Evolutionary conservation across 1,140 invertebrate genomes (phyloP).

Genomic region (Magallana gigas): DNA sequence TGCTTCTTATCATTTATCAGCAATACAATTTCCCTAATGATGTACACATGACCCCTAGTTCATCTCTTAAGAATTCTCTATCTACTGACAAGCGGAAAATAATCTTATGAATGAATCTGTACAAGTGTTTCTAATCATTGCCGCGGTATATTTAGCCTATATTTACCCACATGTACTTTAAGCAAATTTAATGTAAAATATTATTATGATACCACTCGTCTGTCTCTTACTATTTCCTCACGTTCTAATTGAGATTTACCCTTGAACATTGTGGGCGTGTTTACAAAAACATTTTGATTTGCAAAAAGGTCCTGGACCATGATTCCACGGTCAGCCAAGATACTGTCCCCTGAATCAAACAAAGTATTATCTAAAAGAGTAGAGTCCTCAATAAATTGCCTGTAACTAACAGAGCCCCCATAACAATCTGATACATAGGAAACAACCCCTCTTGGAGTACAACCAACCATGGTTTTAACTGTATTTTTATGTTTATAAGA

Average conservation of each 20-base stretch:
- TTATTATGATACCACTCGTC: constrained; percentile 57
- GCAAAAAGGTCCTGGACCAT: constrained; percentile 61
- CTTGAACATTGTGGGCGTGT: constrained; percentile 53
- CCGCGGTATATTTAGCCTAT: too few species aligned
- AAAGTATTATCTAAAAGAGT: constrained; percentile 21
- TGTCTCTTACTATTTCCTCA: constrained; percentile 46
- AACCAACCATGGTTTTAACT: constrained; percentile 59
- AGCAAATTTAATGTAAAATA: too few species aligned
- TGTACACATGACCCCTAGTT: too few species aligned
- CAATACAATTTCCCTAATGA: too few species aligned
- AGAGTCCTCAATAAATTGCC: constrained; percentile 58
- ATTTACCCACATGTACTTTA: too few species aligned
- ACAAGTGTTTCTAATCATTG: too few species aligned
- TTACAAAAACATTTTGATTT: constrained; percentile 50
- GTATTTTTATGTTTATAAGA: constrained; percentile 61
- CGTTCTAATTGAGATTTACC: constrained; percentile 54
- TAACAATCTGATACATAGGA: constrained; percentile 55
- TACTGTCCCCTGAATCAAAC: constrained; percentile 53
- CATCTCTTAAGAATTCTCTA: too few species aligned
- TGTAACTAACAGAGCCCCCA: constrained; percentile 59
- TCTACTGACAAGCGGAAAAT: too few species aligned
- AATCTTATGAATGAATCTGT: too few species aligned
- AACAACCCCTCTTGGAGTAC: constrained; percentile 52
- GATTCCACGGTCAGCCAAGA: constrained; percentile 60
- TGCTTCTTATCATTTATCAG: too few species aligned